A percentile compares a stretch with the other conserved stretches of the same genome.
phyloP scores from a whole-genome alignment of 2,113 vertebrate genomes.

The Heptranchias perlo region DNA sequence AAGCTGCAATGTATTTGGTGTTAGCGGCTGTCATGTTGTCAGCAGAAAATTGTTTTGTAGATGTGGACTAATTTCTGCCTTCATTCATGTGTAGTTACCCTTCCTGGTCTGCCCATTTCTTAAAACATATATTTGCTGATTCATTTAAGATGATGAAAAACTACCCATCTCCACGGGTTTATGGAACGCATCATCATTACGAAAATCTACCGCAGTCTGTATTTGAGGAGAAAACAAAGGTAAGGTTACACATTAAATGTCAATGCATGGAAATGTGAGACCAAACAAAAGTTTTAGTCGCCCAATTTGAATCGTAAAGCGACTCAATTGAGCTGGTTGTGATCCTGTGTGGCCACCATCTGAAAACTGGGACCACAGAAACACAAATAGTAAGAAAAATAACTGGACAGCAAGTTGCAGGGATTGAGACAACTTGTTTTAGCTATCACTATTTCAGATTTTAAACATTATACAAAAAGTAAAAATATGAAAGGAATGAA shows the following conservation, averaged over 20 bases:
- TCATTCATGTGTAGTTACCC: background rate
- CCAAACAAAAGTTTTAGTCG: background rate
- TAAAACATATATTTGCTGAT: background rate
- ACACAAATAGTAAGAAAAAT: background rate
- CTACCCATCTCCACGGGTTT: background rate
- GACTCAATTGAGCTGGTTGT: background rate
- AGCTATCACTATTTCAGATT: background rate
- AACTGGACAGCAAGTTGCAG: background rate
- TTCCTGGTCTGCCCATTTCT: background rate
- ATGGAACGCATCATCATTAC: slow-evolving; percentile 25
- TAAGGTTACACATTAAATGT: background rate
- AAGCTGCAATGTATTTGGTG: background rate
- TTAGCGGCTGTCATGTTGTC: background rate
- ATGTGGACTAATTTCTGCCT: background rate
- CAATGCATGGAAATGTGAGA: background rate
- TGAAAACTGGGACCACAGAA: background rate
- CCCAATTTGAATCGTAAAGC: background rate
- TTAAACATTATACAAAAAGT: background rate
- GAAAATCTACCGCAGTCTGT: slow-evolving; percentile 1
- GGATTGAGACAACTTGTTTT: background rate
- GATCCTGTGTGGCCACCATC: background rate
- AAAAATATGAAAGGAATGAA: background rate
- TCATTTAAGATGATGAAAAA: background rate
- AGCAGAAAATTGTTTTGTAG: background rate
- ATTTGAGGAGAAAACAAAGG: slow-evolving; percentile 21